These are phyloP conservation scores for Chrosomus eos DNA, from an alignment of 2,797 vertebrate species.

Conservation along the genomic window DNA sequence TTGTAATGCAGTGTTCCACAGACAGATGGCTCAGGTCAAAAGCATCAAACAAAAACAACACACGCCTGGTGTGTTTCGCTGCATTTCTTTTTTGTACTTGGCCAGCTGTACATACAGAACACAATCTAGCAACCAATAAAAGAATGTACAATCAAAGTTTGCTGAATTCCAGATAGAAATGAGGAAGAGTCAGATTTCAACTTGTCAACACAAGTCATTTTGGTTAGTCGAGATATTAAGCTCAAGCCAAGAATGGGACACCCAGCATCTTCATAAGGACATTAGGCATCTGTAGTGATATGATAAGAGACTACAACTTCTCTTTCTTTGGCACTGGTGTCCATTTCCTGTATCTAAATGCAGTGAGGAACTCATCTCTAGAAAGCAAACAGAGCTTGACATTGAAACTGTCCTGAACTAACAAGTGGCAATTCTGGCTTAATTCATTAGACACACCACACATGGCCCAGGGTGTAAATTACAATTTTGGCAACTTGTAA, in stretches of 20 bases:
- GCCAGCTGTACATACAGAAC: constrained; percentile 60
- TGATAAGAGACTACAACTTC: constrained; percentile 77
- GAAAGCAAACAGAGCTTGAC: constrained; percentile 73
- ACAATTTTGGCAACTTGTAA: constrained; percentile 15
- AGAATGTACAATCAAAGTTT: constrained; percentile 49
- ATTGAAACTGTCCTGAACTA: constrained; percentile 73
- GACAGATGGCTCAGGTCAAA: constrained; percentile 75
- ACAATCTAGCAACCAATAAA: constrained; percentile 38
- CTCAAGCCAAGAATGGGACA: constrained; percentile 66
- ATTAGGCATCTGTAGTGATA: constrained; percentile 67
- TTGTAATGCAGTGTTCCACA: constrained; percentile 67
- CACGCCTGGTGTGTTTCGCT: constrained; percentile 31
- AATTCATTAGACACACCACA: constrained; percentile 53
- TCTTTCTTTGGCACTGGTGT: constrained; percentile 71
- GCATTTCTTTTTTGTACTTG: constrained; percentile 38
- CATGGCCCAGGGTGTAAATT: constrained; percentile 61
- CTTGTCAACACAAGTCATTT: neutral
- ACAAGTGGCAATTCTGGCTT: constrained; percentile 67
- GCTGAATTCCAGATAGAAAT: constrained; percentile 43
- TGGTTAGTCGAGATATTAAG: constrained; percentile 25
- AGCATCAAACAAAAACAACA: constrained; percentile 67
- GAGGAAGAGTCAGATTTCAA: constrained; percentile 32
- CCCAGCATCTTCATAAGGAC: constrained; percentile 65
- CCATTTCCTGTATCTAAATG: constrained; percentile 79
- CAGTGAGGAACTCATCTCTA: constrained; percentile 72